Percentiles rank a stretch among this genome's conserved stretches.
Evolutionary conservation across 2,797 vertebrate genomes (phyloP).

Genomic region (Mormyrops boulengeri): DNA sequence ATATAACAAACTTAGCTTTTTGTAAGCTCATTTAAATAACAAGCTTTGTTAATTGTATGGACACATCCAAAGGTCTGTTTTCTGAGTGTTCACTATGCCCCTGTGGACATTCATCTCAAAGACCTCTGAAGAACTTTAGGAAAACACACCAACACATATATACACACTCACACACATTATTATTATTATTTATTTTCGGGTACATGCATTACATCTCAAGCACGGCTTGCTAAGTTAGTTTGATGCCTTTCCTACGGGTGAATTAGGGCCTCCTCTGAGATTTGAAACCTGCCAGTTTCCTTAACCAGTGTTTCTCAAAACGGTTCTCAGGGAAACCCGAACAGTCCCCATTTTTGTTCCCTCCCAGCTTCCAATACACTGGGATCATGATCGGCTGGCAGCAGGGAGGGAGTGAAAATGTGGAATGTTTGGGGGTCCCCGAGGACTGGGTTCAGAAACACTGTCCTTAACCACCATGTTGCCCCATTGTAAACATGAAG

Average conservation of each 20-base stretch:
- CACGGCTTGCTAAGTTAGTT: background rate
- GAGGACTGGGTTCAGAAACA: background rate
- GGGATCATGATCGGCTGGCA: background rate
- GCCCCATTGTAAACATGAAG: background rate
- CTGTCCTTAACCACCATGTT: background rate
- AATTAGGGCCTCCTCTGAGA: background rate
- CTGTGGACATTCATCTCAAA: background rate
- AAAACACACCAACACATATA: background rate
- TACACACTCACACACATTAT: background rate
- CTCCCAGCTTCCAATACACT: background rate
- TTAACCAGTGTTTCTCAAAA: background rate
- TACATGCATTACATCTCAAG: background rate
- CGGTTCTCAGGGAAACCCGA: background rate
- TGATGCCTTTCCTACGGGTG: background rate
- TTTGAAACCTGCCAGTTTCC: background rate
- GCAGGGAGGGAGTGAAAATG: background rate
- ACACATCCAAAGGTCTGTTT: background rate
- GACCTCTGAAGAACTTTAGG: background rate
- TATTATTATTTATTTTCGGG: background rate
- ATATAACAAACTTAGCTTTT: background rate
- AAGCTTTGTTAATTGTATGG: background rate
- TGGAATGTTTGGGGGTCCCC: background rate
- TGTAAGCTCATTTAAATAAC: background rate
- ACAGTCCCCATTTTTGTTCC: background rate
- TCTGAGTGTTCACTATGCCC: background rate